Conservation (phyloP, 2,797 vertebrate genomes). For the Chiloscyllium punctatum region DNA sequence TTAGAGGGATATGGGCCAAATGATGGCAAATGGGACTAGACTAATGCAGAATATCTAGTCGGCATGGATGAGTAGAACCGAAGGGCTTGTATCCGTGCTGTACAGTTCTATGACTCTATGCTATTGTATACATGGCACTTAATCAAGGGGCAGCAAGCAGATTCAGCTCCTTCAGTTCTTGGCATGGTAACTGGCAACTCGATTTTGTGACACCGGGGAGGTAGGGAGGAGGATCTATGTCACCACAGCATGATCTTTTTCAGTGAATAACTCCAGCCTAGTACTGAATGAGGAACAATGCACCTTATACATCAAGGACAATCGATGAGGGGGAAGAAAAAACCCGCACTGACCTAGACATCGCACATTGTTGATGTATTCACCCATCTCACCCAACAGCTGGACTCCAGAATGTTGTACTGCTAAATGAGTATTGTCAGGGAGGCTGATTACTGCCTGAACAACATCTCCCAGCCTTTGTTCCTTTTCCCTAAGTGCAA, state of each 20-base stretch:
- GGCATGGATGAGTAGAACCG: too few relatives aligned
- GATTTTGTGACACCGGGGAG: background rate
- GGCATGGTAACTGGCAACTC: background rate
- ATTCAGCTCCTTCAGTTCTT: background rate
- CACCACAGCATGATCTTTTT: background rate
- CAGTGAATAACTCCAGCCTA: background rate
- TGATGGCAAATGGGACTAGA: too few relatives aligned
- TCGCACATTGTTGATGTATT: constrained; percentile 37
- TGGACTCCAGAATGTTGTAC: constrained; percentile 38
- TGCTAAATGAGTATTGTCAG: constrained; percentile 37
- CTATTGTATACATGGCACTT: background rate
- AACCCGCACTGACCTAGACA: constrained; percentile 33
- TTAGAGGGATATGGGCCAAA: too few relatives aligned
- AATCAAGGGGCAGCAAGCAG: background rate
- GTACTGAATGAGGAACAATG: background rate
- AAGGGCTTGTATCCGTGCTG: too few relatives aligned
- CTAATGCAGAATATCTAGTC: too few relatives aligned
- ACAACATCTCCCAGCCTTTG: constrained; percentile 33
- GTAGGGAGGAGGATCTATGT: background rate
- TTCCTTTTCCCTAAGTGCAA: constrained; percentile 31
- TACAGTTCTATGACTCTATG: too few relatives aligned
- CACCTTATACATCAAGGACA: too few relatives aligned
- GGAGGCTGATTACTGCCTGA: constrained; percentile 38
- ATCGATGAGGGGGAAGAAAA: background rate
- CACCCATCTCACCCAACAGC: constrained; percentile 37